phyloP scores from a whole-genome alignment of 2,113 vertebrate genomes.

The Ifrita kowaldi region DNA sequence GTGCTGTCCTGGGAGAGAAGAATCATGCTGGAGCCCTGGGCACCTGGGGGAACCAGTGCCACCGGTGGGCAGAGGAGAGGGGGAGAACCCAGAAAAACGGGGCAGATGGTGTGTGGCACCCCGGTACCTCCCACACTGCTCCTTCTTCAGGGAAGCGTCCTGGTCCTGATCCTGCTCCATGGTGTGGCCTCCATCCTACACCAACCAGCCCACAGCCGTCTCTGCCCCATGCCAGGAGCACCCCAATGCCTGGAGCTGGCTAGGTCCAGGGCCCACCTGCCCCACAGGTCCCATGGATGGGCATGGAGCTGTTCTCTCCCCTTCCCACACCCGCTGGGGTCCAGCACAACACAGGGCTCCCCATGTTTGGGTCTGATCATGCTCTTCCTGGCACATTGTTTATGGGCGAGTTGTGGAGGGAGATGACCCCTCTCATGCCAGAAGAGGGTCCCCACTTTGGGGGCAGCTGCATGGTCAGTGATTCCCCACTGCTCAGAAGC shows the following conservation, averaged over 20 bases:
- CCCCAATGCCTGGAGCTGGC: not conserved
- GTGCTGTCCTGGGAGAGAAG: not conserved
- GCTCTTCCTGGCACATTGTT: not conserved
- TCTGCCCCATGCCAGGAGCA: not conserved
- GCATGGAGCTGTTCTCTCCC: not conserved
- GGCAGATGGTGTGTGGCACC: not conserved
- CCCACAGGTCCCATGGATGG: not conserved
- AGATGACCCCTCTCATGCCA: not conserved
- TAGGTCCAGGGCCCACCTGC: not conserved
- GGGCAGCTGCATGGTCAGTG: not conserved
- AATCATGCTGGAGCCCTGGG: not conserved
- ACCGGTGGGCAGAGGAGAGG: accelerated
- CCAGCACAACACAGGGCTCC: not conserved
- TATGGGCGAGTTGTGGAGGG: not conserved
- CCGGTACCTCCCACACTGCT: not conserved
- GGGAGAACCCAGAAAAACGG: not conserved
- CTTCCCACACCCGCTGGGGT: accelerated
- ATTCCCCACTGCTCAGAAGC: not conserved
- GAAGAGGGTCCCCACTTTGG: not conserved
- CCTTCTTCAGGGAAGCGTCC: not conserved
- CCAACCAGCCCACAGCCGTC: not conserved
- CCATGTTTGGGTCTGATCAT: accelerated
- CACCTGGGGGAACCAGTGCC: not conserved
- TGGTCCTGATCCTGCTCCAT: not conserved
- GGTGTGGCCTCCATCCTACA: not conserved